A percentile compares a stretch with the other conserved stretches of the same genome.
Conservation (phyloP, 2,888 invertebrate species). For the Helicoverpa assulta region DNA sequence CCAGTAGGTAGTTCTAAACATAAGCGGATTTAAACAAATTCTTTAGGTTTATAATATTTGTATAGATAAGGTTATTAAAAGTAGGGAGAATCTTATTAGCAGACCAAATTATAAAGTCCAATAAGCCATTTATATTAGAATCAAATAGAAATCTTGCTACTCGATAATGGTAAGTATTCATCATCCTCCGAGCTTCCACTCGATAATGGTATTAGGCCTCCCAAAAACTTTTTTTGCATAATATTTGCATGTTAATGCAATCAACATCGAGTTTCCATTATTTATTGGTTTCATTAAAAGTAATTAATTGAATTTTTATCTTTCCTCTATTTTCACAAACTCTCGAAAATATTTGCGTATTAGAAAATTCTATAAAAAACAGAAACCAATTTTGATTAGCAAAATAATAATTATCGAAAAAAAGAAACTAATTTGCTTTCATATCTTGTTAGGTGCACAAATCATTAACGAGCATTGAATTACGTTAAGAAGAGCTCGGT, state of each 20-base stretch:
- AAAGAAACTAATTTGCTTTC: too few relatives aligned
- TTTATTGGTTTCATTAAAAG: background rate
- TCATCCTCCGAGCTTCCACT: too few relatives aligned
- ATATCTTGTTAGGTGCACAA: too few relatives aligned
- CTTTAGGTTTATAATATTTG: too few relatives aligned
- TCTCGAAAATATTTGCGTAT: background rate
- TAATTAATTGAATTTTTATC: background rate
- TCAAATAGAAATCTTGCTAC: conserved; percentile 10
- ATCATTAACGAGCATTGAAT: too few relatives aligned
- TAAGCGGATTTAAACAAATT: too few relatives aligned
- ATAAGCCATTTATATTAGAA: conserved; percentile 4
- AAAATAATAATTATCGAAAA: too few relatives aligned
- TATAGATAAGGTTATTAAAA: too few relatives aligned
- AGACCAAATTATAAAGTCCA: background rate
- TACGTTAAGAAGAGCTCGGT: too few relatives aligned
- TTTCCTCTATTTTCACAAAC: background rate
- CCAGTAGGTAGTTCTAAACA: background rate
- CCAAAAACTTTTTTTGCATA: conserved; percentile 16
- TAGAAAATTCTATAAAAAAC: too few relatives aligned
- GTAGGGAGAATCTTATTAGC: too few relatives aligned
- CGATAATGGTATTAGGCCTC: background rate
- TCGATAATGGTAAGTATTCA: background rate
- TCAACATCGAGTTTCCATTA: background rate
- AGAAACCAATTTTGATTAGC: too few relatives aligned
- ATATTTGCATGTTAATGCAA: conserved; percentile 10